Conservation (phyloP, 2,113 vertebrate genomes). For the Hystrix cristata region DNA sequence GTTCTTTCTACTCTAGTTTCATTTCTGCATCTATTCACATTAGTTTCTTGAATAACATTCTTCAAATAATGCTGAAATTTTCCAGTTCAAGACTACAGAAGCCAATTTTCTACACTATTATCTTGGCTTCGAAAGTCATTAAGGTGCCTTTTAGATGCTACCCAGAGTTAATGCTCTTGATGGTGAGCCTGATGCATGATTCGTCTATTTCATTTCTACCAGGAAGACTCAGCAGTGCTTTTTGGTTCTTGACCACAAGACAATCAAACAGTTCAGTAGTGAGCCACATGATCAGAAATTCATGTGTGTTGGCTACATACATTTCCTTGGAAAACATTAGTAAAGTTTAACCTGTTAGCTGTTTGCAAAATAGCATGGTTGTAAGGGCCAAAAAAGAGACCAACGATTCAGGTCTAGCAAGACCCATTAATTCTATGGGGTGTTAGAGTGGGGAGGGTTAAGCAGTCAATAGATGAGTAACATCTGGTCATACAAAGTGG, state of each 20-base stretch:
- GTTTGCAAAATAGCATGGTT: slow-evolving; percentile 11
- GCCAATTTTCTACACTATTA: slow-evolving; percentile 29
- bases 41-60: slow-evolving; percentile 22
- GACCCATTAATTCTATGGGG: neutral
- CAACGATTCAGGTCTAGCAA: neutral
- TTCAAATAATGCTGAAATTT: slow-evolving; percentile 12
- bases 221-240: neutral
- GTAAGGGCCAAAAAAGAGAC: neutral
- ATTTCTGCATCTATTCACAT: neutral
- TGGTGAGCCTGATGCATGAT: neutral
- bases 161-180: slow-evolving; percentile 25
- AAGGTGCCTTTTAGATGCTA: neutral
- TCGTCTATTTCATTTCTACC: neutral
- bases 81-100: neutral
- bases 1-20: slow-evolving; percentile 36
- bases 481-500: neutral
- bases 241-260: neutral
- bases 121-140: slow-evolving; percentile 45
- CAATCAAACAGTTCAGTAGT: neutral
- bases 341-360: slow-evolving; percentile 29
- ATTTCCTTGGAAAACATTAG: slow-evolving; percentile 41
- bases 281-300: slow-evolving; percentile 18
- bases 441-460: neutral
- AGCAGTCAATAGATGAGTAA: neutral
- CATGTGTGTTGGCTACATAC: neutral